Percentiles rank a stretch among this genome's conserved stretches.
Conservation (phyloP, 2,113 vertebrate genomes). For the Electrona antarctica region DNA sequence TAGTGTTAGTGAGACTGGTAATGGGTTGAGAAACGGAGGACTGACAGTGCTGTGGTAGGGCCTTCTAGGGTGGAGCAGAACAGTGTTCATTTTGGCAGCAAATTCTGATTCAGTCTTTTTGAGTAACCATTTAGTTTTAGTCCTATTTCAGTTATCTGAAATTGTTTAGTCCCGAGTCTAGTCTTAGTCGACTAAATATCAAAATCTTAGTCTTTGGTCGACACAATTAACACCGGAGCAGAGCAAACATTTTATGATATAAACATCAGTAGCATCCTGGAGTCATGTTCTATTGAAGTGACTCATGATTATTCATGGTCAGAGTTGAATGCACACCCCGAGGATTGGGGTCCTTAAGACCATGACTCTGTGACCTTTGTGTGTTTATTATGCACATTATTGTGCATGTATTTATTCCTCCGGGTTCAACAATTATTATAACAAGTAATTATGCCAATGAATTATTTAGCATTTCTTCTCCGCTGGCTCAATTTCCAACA, state of each 20-base stretch:
- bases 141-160: too few relatives aligned
- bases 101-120: too few relatives aligned
- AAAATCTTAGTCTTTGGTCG: too few relatives aligned
- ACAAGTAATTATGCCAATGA: background rate
- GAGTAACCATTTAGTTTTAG: too few relatives aligned
- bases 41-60: conserved; percentile 22
- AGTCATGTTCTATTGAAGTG: conserved; percentile 35
- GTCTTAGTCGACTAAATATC: too few relatives aligned
- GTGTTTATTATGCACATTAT: background rate
- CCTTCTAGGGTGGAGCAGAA: conserved; percentile 15
- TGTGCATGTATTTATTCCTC: background rate
- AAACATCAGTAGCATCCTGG: conserved; percentile 54
- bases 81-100: too few relatives aligned
- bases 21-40: conserved; percentile 39
- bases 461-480: conserved; percentile 4
- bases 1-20: conserved; percentile 12
- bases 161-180: too few relatives aligned
- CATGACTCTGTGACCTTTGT: conserved; percentile 23
- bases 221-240: background rate
- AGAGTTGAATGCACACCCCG: background rate
- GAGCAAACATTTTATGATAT: conserved; percentile 43
- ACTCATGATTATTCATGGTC: background rate
- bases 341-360: conserved; percentile 3
- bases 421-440: background rate
- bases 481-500: background rate